phyloP scores from a whole-genome alignment of 2,113 vertebrate species.

The Rhipidura dahli region DNA sequence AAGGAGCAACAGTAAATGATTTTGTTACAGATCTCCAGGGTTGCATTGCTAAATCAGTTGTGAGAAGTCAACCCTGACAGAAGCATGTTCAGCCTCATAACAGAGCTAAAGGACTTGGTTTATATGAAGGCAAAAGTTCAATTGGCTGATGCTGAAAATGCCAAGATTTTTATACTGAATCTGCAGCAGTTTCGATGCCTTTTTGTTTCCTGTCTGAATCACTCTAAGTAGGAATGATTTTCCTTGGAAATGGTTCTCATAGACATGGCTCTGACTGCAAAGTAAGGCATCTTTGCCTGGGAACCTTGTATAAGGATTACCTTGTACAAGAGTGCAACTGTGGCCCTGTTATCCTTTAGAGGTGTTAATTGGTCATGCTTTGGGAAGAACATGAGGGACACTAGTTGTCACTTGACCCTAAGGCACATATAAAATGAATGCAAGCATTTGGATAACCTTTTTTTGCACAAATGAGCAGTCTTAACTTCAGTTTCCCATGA shows the following conservation, averaged over 20 bases:
- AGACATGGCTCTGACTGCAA: background rate
- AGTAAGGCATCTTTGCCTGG: background rate
- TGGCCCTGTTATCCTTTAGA: background rate
- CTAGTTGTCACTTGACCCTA: background rate
- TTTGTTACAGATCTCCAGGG: background rate
- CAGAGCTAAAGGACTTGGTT: background rate
- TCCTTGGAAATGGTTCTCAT: background rate
- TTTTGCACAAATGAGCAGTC: background rate
- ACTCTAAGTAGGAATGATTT: background rate
- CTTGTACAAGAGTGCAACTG: background rate
- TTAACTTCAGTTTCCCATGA: background rate
- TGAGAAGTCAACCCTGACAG: background rate
- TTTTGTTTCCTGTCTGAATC: background rate
- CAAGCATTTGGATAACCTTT: background rate
- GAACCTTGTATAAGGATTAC: background rate
- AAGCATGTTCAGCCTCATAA: background rate
- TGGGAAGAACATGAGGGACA: background rate
- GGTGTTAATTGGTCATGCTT: background rate
- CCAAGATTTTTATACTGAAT: background rate
- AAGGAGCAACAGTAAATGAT: background rate
- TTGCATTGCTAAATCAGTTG: background rate
- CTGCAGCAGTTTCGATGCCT: background rate
- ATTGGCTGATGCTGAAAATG: background rate
- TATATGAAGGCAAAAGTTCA: background rate
- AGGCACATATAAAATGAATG: background rate